Evolutionary conservation across 2,797 vertebrate species (phyloP).

Genomic region (Catamblyrhynchus diadema): DNA sequence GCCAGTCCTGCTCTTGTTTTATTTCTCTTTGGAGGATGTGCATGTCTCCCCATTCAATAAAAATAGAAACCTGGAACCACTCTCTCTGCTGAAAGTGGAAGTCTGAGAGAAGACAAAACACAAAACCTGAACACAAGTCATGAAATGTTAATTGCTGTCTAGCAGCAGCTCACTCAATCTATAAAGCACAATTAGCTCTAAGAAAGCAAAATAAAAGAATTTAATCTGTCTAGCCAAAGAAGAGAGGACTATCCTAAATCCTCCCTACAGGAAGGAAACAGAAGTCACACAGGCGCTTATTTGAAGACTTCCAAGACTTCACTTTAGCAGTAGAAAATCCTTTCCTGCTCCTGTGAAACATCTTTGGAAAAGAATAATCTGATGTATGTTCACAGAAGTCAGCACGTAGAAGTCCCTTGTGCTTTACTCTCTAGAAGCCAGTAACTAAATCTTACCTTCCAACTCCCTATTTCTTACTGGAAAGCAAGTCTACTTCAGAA

Average conservation of each 20-base stretch:
- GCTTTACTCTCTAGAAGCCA: background rate
- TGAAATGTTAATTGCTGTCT: background rate
- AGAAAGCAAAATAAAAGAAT: background rate
- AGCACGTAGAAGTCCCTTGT: fast-evolving
- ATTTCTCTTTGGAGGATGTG: background rate
- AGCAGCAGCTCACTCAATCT: background rate
- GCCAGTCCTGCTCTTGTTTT: background rate
- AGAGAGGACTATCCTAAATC: background rate
- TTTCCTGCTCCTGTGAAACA: background rate
- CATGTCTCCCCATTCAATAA: background rate
- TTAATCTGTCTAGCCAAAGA: background rate
- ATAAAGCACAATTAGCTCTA: background rate
- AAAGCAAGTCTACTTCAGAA: background rate
- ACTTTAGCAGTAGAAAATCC: background rate
- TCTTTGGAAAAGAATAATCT: background rate
- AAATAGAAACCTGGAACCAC: background rate
- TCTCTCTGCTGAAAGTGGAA: background rate
- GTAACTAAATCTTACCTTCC: background rate
- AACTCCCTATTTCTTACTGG: background rate
- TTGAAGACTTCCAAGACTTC: background rate
- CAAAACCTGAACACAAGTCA: background rate
- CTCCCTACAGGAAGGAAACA: background rate
- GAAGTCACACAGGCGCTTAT: background rate
- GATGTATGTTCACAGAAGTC: background rate
- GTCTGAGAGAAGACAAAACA: background rate